Evolutionary conservation across 2,888 invertebrate genomes (phyloP).

Genomic region (Trissoscelio sp.): DNA sequence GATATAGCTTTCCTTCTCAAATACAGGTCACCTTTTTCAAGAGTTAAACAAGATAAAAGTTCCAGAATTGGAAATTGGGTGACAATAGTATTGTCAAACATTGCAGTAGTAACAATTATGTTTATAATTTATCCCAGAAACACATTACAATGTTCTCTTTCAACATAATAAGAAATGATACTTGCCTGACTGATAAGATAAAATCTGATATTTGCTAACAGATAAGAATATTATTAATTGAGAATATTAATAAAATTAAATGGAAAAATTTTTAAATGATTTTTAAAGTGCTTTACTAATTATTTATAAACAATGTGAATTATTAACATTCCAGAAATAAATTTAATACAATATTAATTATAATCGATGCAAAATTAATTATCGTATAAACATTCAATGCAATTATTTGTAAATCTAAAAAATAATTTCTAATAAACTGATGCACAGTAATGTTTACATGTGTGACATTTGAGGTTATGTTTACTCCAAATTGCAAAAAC

Average conservation of each 20-base stretch:
- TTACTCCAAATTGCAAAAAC: background rate
- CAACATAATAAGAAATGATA: conserved; percentile 2
- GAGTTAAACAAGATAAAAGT: conserved; percentile 70
- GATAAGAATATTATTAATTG: conserved; percentile 29
- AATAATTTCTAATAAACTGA: no score
- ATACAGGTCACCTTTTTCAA: conserved; percentile 80
- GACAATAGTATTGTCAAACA: conserved; percentile 47
- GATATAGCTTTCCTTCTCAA: conserved; percentile 75
- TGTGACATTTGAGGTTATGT: conserved; percentile 26
- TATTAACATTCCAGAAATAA: no score
- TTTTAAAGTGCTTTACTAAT: background rate
- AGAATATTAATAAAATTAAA: background rate
- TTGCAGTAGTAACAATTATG: no score
- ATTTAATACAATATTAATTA: no score
- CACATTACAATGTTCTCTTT: background rate
- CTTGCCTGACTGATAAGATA: conserved; percentile 48
- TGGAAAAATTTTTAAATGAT: background rate
- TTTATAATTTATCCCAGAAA: no score
- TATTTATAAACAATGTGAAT: background rate
- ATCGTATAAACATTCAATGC: no score
- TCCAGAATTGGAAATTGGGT: conserved; percentile 54
- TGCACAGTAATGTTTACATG: conserved; percentile 7
- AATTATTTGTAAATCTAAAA: no score
- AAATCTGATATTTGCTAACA: conserved; percentile 20
- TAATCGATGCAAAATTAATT: no score